Evolutionary conservation across 2,888 invertebrate genomes (phyloP).

Genomic region (Salticus scenicus): DNA sequence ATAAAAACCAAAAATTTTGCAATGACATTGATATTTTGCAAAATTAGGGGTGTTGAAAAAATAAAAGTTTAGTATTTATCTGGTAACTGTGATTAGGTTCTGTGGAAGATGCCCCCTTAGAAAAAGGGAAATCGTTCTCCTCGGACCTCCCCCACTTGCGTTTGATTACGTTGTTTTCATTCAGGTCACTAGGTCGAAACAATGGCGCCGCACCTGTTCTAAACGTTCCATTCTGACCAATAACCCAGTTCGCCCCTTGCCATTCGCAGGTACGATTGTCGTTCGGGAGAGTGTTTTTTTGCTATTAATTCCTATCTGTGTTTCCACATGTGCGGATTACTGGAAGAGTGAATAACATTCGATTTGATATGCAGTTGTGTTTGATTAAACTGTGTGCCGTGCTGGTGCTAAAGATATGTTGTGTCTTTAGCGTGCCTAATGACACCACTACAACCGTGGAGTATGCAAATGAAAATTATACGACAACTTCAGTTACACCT

Average conservation of each 20-base stretch:
- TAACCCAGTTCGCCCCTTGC: slow-evolving; percentile 60
- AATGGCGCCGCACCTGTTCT: slow-evolving; percentile 59
- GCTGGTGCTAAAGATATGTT: background rate
- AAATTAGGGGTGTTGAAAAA: no score
- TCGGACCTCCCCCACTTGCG: slow-evolving; percentile 34
- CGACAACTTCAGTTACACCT: background rate
- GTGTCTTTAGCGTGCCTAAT: background rate
- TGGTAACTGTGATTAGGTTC: no score
- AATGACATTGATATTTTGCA: no score
- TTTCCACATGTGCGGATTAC: background rate
- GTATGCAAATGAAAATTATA: background rate
- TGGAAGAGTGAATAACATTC: background rate
- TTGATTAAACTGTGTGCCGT: background rate
- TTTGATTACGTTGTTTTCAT: background rate
- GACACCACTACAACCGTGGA: background rate
- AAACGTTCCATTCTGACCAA: slow-evolving; percentile 58
- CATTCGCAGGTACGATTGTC: slow-evolving; percentile 24
- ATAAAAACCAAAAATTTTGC: no score
- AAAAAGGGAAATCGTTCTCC: slow-evolving; percentile 25
- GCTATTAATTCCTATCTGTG: background rate
- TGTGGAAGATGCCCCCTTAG: background rate
- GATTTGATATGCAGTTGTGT: background rate
- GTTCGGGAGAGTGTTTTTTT: slow-evolving; percentile 28
- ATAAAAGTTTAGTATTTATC: no score
- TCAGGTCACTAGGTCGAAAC: slow-evolving; percentile 61